Evolutionary conservation across 2,888 invertebrate genomes (phyloP).

Genomic region (Drosophila affinis): DNA sequence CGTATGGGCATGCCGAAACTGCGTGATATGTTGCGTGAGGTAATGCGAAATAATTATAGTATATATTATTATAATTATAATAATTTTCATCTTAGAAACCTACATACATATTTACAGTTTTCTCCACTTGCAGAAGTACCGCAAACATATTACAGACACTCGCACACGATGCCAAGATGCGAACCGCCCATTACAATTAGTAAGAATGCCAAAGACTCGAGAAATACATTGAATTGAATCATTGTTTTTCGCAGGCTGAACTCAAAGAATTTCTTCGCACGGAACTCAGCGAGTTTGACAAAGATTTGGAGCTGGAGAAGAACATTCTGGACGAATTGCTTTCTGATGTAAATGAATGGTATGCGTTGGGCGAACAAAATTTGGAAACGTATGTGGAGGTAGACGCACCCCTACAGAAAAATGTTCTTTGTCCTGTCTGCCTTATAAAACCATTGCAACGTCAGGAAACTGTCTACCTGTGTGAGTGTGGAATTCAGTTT

Average conservation of each 20-base stretch:
- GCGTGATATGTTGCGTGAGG: conserved; percentile 80
- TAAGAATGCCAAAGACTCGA: conserved; percentile 16
- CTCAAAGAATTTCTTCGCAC: conserved; percentile 72
- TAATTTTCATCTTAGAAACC: neutral
- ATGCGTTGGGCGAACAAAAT: conserved; percentile 73
- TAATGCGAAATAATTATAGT: conserved; percentile 29
- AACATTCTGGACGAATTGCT: conserved; percentile 79
- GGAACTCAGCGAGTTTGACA: conserved; percentile 79
- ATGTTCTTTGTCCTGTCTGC: conserved; percentile 85
- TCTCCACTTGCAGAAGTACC: conserved; percentile 74
- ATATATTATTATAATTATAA: neutral
- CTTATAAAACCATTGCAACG: conserved; percentile 75
- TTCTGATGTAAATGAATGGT: conserved; percentile 80
- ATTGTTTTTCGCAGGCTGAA: conserved; percentile 43
- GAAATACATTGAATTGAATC: neutral
- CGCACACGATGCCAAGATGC: conserved; percentile 65
- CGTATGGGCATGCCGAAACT: conserved; percentile 79
- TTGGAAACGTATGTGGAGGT: conserved; percentile 82
- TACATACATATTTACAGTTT: neutral
- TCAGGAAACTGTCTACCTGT: conserved; percentile 65
- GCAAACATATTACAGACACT: conserved; percentile 76
- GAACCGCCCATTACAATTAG: conserved; percentile 51
- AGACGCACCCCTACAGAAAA: conserved; percentile 71
- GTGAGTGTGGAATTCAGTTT: conserved; percentile 82
- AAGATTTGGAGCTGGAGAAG: conserved; percentile 77